Conservation (phyloP, 2,113 vertebrate species). For the Leptodactylus fuscus region DNA sequence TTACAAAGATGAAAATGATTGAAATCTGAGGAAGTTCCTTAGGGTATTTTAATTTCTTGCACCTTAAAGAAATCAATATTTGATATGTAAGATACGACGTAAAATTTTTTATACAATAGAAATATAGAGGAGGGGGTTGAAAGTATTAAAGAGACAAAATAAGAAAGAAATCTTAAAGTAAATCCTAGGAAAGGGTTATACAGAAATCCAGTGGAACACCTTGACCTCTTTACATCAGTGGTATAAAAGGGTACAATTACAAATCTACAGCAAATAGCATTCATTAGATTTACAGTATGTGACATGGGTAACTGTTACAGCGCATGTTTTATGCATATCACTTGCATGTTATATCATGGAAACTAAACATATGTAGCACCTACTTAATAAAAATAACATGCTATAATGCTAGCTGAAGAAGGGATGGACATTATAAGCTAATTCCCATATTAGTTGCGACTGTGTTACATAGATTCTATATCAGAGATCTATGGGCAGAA, state of each 20-base stretch:
- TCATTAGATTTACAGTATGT: neutral
- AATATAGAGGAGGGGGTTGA: neutral
- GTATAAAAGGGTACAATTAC: neutral
- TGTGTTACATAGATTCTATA: too few species aligned
- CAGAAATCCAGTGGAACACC: too few species aligned
- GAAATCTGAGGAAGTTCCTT: constrained; percentile 94
- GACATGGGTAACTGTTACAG: neutral
- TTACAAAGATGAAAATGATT: constrained; percentile 98
- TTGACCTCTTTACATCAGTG: too few species aligned
- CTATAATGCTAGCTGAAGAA: too few species aligned
- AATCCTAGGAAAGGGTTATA: too few species aligned
- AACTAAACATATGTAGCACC: too few species aligned
- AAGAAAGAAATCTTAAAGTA: neutral
- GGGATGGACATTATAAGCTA: too few species aligned
- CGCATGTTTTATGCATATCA: neutral
- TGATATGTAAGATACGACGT: neutral
- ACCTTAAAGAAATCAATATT: constrained; percentile 74
- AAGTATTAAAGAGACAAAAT: neutral
- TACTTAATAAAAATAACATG: too few species aligned
- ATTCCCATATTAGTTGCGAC: too few species aligned
- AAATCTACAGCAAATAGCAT: too few species aligned
- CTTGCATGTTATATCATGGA: too few species aligned
- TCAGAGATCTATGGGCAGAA: too few species aligned
- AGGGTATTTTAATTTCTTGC: constrained; percentile 85
- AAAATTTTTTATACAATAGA: neutral